Evolutionary conservation across 2,888 invertebrate genomes (phyloP).

Genomic region (Drosophila anomalata): DNA sequence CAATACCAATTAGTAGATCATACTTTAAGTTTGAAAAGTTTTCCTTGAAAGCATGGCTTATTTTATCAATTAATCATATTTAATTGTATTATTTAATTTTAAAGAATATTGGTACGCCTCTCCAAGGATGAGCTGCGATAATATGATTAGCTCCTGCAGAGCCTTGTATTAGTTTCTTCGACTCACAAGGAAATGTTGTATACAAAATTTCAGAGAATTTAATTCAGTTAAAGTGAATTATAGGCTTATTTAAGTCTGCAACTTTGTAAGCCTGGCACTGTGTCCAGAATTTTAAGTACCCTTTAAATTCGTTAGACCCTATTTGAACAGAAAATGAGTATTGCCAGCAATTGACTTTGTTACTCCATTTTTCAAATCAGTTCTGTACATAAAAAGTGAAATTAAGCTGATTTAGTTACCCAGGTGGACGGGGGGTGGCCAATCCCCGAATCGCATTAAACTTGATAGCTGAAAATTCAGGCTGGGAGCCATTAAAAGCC

Average conservation of each 20-base stretch:
- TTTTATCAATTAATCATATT: not conserved
- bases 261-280: not conserved
- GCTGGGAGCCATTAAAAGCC: constrained; percentile 6
- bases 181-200: not conserved
- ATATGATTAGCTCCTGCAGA: not conserved
- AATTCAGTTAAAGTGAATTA: not conserved
- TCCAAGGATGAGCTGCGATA: not conserved
- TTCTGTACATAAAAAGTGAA: not conserved
- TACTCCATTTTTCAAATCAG: not conserved
- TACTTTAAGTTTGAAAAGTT: not conserved
- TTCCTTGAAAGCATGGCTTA: not conserved
- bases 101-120: not conserved
- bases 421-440: not conserved
- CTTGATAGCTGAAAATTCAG: constrained; percentile 5
- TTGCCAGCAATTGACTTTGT: not conserved
- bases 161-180: not conserved
- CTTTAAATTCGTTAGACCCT: not conserved
- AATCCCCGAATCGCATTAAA: constrained; percentile 2
- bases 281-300: not conserved
- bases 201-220: not conserved
- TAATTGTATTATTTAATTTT: not conserved
- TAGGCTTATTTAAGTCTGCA: not conserved
- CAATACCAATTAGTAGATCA: not conserved
- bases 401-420: constrained; percentile 3
- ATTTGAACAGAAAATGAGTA: not conserved